Base-by-base conservation (phyloP, 2,113 vertebrate genomes). In the Microtus pennsylvanicus region DNA sequence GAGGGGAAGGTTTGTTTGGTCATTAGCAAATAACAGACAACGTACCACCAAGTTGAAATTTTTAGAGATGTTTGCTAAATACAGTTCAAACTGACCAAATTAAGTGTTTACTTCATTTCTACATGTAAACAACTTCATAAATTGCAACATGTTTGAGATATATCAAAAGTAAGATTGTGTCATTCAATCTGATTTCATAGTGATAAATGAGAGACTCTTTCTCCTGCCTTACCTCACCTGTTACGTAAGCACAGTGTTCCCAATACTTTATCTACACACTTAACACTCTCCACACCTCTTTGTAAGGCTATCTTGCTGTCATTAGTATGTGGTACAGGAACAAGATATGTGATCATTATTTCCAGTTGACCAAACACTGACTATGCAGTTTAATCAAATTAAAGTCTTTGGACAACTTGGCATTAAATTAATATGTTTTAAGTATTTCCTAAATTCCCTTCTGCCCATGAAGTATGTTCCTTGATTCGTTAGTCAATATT, bases 111-210 rank as follows among this genome's bases (percentile, higher is more conserved):
- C 90, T 97, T 85, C 89, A 93, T 86, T 83, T 74, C 55, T 87
- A 78, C 42, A 88, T 93, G 67, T 94, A 97, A 98, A 97, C 81
- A 96, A 33, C 21, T 96, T 96, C 82, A 93, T 80, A 65, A 96
- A 96, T 96, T 95, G 85, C 4, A 67, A 58, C 74, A 2, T 80
- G 42, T 94, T 96, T 94, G 24, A 96, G 95, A 96, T 94, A 86
- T 65, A 45, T 80, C 63, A 92, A 96, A 96, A 74, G 24, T 33
- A 35, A 94, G 33, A 96, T 89, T 72, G 47, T 89, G 72, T 96
- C 80, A 93, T 91, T 94, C 63, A 94, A 86, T 96, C 81, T 93
- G 50, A 78, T 90, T 92, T 94, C 87, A 67, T 65, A 83, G 63
- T 92, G 70, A 74, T 47, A 75, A 50, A 76, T 89, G 35, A 81